Percentiles rank a stretch among this genome's conserved stretches.
Evolutionary conservation across 2,888 invertebrate genomes (phyloP).

Genomic region (Megalurothrips usitatus): DNA sequence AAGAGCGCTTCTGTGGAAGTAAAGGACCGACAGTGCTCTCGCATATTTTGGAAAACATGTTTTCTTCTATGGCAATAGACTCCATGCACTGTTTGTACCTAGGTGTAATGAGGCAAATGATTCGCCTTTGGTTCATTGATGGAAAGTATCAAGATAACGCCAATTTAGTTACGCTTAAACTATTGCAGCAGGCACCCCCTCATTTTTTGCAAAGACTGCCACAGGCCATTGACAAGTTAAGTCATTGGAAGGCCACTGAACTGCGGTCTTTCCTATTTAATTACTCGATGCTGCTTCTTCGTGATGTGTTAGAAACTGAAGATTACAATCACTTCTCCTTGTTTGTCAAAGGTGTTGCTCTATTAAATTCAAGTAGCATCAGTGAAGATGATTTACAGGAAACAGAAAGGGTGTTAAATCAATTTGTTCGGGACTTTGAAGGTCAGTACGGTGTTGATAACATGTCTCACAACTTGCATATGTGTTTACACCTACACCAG

Average conservation of each 20-base stretch:
- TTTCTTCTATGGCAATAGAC: not conserved
- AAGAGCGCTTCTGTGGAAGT: not conserved
- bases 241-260: not conserved
- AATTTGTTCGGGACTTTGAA: not conserved
- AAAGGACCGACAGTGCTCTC: not conserved
- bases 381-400: not conserved
- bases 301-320: too few species aligned
- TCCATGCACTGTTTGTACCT: not conserved
- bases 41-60: not conserved
- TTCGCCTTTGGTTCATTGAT: not conserved
- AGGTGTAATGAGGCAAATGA: not conserved
- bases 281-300: too few species aligned
- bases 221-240: not conserved
- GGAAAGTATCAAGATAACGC: not conserved
- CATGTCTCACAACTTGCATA: constrained; percentile 22
- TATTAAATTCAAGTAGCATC: not conserved
- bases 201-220: not conserved
- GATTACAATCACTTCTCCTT: not conserved
- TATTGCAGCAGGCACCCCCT: not conserved
- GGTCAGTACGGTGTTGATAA: not conserved
- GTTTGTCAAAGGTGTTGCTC: not conserved
- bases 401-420: not conserved
- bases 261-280: too few species aligned
- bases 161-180: not conserved
- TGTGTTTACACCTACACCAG: not conserved